Evolutionary conservation across 1,140 invertebrate genomes (phyloP).

Genomic region (Probaryconus sp.): DNA sequence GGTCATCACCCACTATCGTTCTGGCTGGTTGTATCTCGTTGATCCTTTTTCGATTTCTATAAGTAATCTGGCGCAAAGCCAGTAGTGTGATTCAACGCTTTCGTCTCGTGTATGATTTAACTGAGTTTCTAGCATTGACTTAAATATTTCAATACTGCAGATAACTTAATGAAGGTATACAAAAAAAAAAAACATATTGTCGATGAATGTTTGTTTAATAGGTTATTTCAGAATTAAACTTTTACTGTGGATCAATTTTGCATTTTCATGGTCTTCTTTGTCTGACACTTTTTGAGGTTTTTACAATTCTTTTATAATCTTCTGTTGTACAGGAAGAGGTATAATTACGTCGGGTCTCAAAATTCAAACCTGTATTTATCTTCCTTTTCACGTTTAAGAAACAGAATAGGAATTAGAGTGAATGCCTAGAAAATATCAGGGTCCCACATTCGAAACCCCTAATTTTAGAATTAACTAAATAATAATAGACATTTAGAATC

Average conservation of each 20-base stretch:
- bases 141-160: conserved; percentile 18
- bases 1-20: conserved; percentile 39
- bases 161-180: too few relatives aligned
- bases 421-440: not conserved
- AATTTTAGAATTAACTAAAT: too few relatives aligned
- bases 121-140: conserved; percentile 4
- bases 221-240: too few relatives aligned
- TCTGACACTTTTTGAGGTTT: not conserved
- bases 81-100: conserved; percentile 28
- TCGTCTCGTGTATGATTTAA: conserved; percentile 19
- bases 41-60: conserved; percentile 55
- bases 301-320: conserved; percentile 11
- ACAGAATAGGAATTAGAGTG: conserved; percentile 4
- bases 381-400: not conserved
- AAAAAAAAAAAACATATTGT: too few relatives aligned
- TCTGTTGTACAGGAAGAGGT: not conserved
- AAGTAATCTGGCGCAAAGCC: conserved; percentile 50
- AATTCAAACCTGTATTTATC: conserved; percentile 8
- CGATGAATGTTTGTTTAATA: too few relatives aligned
- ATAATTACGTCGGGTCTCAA: conserved; percentile 9
- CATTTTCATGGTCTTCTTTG: not conserved
- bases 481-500: too few relatives aligned
- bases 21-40: conserved; percentile 22
- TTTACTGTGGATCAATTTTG: not conserved
- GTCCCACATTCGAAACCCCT: not conserved